Conservation (phyloP, 2,113 vertebrate species). For the Phylloscopus whistleri region DNA sequence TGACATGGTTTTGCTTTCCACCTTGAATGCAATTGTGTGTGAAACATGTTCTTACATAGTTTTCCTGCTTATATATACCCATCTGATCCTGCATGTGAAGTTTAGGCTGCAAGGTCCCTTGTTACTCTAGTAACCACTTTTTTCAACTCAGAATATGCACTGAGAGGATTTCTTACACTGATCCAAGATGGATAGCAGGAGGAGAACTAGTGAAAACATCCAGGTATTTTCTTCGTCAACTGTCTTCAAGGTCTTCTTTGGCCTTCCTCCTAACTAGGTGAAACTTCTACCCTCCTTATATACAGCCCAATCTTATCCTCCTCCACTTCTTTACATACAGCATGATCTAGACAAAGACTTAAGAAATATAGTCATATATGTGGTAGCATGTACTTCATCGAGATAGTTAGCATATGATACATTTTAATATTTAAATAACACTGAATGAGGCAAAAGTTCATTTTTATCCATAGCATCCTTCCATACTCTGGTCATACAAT, state of each 20-base stretch:
- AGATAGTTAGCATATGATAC: not conserved
- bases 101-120: not conserved
- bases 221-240: not conserved
- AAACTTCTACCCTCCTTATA: not conserved
- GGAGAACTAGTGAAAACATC: rapidly evolving
- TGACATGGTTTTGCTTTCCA: not conserved
- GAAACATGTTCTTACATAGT: not conserved
- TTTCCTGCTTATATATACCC: not conserved
- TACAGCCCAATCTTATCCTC: not conserved
- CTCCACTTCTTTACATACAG: not conserved
- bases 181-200: not conserved
- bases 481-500: not conserved
- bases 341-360: not conserved
- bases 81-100: not conserved
- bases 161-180: not conserved
- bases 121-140: not conserved
- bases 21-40: not conserved
- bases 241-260: not conserved
- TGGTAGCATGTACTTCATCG: not conserved
- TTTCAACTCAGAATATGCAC: not conserved
- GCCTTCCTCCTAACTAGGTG: not conserved
- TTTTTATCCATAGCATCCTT: not conserved
- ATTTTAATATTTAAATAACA: not conserved
- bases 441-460: not conserved
- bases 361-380: not conserved